phyloP scores from a whole-genome alignment of 2,888 invertebrate species.

The Eupeodes luniger region DNA sequence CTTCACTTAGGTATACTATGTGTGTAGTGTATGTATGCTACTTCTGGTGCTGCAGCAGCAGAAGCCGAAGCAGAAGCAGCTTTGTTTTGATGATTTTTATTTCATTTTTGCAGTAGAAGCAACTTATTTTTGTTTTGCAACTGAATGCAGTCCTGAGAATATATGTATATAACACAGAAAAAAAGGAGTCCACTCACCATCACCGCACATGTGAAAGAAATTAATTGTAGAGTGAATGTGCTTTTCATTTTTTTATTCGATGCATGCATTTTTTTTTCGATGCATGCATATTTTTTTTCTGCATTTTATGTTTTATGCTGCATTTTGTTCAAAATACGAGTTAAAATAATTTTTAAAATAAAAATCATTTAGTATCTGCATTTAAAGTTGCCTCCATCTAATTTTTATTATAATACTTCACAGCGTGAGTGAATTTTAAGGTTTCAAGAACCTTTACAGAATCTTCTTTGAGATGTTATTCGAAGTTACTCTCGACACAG shows the following conservation, averaged over 20 bases:
- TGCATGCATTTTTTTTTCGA: conserved; percentile 18
- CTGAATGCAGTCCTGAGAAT: conserved; percentile 60
- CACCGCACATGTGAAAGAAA: conserved; percentile 74
- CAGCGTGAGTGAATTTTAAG: too few species aligned
- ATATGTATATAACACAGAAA: conserved; percentile 30
- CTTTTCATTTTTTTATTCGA: conserved; percentile 58
- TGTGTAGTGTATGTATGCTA: conserved; percentile 5
- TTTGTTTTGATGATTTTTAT: conserved; percentile 59
- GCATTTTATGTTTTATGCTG: too few species aligned
- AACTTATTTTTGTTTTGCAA: conserved; percentile 20
- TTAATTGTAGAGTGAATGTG: conserved; percentile 74
- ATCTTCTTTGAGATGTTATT: too few species aligned
- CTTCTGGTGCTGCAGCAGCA: conserved; percentile 55
- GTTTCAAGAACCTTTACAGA: too few species aligned
- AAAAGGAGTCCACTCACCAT: conserved; percentile 56
- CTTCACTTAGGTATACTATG: conserved; percentile 62
- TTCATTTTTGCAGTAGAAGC: conserved; percentile 41
- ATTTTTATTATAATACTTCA: too few species aligned
- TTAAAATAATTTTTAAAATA: too few species aligned
- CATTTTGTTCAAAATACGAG: too few species aligned
- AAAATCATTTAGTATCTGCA: too few species aligned
- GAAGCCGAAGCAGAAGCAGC: conserved; percentile 72
- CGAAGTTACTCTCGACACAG: too few species aligned
- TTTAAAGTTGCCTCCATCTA: too few species aligned
- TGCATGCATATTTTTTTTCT: background rate